Conservation (phyloP, 1,140 invertebrate species). For the Anadara kagoshimensis region DNA sequence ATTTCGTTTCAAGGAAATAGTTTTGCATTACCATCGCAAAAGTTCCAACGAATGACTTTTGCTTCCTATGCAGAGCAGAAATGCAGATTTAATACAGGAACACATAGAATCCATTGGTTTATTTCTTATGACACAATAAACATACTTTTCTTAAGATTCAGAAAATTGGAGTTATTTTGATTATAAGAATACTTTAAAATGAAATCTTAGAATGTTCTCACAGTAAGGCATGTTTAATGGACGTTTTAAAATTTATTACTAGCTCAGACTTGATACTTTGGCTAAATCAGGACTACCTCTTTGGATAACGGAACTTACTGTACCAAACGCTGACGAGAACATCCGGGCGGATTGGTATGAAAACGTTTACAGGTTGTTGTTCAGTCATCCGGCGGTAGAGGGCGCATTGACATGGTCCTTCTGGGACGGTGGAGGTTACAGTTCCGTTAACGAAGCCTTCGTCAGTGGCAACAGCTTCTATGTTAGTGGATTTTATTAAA, state of each 20-base stretch:
- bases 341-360: constrained; percentile 45
- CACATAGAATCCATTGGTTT: no score
- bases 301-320: constrained; percentile 58
- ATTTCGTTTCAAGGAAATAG: no score
- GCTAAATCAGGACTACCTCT: constrained; percentile 52
- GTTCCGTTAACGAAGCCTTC: constrained; percentile 7
- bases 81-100: no score
- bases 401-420: constrained; percentile 52
- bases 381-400: constrained; percentile 45
- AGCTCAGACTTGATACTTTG: constrained; percentile 51
- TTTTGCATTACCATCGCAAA: no score
- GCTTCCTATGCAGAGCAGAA: no score
- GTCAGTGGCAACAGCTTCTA: constrained; percentile 31
- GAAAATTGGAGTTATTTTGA: no score
- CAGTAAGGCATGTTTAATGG: no score
- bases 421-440: constrained; percentile 25
- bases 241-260: neutral
- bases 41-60: no score
- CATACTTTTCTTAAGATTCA: no score
- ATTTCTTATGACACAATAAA: no score
- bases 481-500: constrained; percentile 7
- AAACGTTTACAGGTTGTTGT: constrained; percentile 29
- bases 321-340: constrained; percentile 40
- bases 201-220: no score
- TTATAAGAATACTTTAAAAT: no score